These are phyloP conservation scores for Ischnus inquisitorius DNA, from an alignment of 2,888 invertebrate genomes.

Conservation along the genomic window DNA sequence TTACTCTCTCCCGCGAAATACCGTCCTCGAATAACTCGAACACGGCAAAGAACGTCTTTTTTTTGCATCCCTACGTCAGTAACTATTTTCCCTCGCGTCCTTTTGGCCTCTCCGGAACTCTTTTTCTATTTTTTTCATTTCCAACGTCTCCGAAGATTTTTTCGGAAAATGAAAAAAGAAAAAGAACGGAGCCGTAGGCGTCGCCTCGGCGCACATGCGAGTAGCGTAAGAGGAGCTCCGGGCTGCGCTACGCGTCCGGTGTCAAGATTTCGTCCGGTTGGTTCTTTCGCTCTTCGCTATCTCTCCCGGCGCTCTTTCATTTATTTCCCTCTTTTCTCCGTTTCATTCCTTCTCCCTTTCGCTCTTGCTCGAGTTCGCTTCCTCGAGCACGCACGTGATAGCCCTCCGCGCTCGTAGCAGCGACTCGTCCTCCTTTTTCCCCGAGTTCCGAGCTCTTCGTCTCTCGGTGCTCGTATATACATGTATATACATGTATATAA, in stretches of 20 bases:
- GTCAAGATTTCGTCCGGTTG: slow-evolving; percentile 63
- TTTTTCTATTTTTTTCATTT: not conserved
- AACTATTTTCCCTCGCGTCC: not conserved
- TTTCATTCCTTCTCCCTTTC: not conserved
- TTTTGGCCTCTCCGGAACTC: not conserved
- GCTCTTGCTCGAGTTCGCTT: slow-evolving; percentile 34
- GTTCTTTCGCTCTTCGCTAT: slow-evolving; percentile 51
- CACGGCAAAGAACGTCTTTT: not conserved
- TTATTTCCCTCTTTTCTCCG: slow-evolving; percentile 6
- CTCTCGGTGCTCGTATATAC: slow-evolving; percentile 1
- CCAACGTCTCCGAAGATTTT: not conserved
- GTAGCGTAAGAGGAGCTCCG: slow-evolving; percentile 23
- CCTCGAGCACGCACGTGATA: slow-evolving; percentile 43
- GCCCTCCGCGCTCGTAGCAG: slow-evolving; percentile 20
- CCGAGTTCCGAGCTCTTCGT: slow-evolving; percentile 49
- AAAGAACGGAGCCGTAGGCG: slow-evolving; percentile 40
- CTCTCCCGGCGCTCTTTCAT: slow-evolving; percentile 43
- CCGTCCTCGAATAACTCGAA: not conserved
- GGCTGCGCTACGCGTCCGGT: slow-evolving; percentile 59
- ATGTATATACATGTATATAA: not conserved
- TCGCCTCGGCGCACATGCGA: slow-evolving; percentile 38
- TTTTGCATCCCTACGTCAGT: not conserved
- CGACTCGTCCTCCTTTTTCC: slow-evolving; percentile 54
- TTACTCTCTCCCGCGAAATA: not conserved
- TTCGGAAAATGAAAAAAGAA: not conserved